A percentile compares a stretch with the other conserved stretches of the same genome.
Evolutionary conservation across 2,113 vertebrate species (phyloP).

Genomic region (Girardinichthys multiradiatus): DNA sequence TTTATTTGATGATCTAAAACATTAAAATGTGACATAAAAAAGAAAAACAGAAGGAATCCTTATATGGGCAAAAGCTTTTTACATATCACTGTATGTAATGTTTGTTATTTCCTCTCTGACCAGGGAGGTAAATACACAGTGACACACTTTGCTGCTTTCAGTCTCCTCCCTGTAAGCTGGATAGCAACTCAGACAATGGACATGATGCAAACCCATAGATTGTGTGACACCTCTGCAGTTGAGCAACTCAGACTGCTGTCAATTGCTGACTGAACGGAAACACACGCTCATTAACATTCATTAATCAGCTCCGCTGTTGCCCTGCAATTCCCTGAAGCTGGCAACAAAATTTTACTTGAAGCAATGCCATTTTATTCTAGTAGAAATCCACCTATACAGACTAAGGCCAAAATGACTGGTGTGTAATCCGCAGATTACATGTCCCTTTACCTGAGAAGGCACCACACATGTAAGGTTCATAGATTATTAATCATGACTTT

Average conservation of each 20-base stretch:
- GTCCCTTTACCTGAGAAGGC: no score
- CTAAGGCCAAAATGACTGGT: no score
- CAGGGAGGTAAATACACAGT: constrained; percentile 13
- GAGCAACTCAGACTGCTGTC: constrained; percentile 29
- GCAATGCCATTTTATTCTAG: constrained; percentile 19
- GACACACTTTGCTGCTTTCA: not conserved
- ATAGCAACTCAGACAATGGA: constrained; percentile 5
- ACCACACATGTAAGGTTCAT: no score
- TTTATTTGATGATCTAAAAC: not conserved
- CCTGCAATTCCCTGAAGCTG: constrained; percentile 9
- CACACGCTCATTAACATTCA: constrained; percentile 42
- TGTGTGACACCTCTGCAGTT: constrained; percentile 28
- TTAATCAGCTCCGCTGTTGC: constrained; percentile 4
- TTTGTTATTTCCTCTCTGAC: constrained; percentile 19
- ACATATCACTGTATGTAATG: constrained; percentile 1
- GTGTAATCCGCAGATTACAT: no score
- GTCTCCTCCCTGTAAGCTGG: not conserved
- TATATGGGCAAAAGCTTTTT: not conserved
- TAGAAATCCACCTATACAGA: not conserved
- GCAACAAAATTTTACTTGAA: constrained; percentile 22
- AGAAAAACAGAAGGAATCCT: no score
- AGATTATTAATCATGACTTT: no score
- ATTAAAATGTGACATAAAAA: not conserved
- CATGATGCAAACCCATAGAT: constrained; percentile 3
- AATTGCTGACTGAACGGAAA: constrained; percentile 37